Evolutionary conservation across 2,113 vertebrate genomes (phyloP).

Genomic region (Mesoclemmys tuberculata): DNA sequence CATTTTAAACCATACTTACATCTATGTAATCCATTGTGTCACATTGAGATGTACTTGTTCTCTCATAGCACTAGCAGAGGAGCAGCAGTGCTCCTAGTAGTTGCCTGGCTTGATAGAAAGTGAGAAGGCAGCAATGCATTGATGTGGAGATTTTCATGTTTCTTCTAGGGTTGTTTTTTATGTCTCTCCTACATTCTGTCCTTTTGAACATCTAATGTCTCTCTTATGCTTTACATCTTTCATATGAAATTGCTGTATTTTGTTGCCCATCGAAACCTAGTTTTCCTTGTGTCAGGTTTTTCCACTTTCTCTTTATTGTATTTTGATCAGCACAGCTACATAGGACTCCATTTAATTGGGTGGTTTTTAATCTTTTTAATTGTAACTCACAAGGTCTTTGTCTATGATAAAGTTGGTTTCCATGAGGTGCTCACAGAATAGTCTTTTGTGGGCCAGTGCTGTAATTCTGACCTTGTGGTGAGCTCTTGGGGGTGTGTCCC

Average conservation of each 20-base stretch:
- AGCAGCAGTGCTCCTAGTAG: not conserved
- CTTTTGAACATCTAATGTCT: slow-evolving; percentile 80
- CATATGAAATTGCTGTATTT: slow-evolving; percentile 77
- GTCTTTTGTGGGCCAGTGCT: slow-evolving; percentile 36
- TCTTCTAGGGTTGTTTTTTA: slow-evolving; percentile 66
- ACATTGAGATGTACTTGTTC: not conserved
- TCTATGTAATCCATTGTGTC: slow-evolving; percentile 57
- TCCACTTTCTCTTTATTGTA: slow-evolving; percentile 66
- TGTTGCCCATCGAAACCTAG: slow-evolving; percentile 70
- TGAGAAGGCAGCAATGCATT: slow-evolving; percentile 67
- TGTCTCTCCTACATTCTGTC: slow-evolving; percentile 65
- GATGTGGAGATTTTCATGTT: slow-evolving; percentile 76
- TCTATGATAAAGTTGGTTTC: slow-evolving; percentile 40
- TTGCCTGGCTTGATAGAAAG: slow-evolving; percentile 45
- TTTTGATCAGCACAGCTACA: slow-evolving; percentile 70
- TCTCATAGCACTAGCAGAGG: slow-evolving; percentile 6
- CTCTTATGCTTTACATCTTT: slow-evolving; percentile 77
- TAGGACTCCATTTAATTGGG: slow-evolving; percentile 65
- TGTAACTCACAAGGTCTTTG: slow-evolving; percentile 47
- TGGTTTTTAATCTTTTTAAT: slow-evolving; percentile 72
- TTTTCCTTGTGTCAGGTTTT: slow-evolving; percentile 77
- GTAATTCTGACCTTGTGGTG: not conserved
- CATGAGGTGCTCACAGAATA: slow-evolving; percentile 19
- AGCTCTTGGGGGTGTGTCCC: not conserved
- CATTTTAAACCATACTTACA: slow-evolving; percentile 5